Conservation (phyloP, 2,113 vertebrate species). For the Pterocles burchelli region DNA sequence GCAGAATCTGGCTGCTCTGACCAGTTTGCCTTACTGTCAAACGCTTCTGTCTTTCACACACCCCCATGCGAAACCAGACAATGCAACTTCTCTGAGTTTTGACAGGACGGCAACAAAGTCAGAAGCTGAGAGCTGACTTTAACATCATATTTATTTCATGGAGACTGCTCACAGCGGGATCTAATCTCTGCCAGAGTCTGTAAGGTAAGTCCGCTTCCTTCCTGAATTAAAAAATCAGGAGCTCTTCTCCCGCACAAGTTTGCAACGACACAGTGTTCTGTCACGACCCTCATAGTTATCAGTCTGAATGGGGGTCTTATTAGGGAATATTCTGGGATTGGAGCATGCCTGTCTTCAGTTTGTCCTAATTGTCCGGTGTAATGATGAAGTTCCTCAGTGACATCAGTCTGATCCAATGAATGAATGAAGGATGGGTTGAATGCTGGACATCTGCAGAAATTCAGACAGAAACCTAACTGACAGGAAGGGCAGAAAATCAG, state of each 20-base stretch:
- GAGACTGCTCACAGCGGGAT: slow-evolving; percentile 8
- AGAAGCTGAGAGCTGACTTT: background rate
- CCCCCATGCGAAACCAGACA: background rate
- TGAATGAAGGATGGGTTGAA: background rate
- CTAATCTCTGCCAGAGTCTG: background rate
- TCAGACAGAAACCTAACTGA: background rate
- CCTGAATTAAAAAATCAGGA: background rate
- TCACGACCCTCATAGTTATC: background rate
- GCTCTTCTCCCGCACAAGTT: background rate
- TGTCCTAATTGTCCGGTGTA: background rate
- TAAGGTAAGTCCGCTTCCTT: slow-evolving; percentile 61
- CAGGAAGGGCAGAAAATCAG: background rate
- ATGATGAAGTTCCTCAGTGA: background rate
- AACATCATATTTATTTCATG: background rate
- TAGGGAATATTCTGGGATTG: background rate
- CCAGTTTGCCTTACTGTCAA: slow-evolving; percentile 69
- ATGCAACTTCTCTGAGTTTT: slow-evolving; percentile 6
- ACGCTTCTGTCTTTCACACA: background rate
- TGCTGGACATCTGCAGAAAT: background rate
- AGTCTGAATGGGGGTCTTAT: rapidly evolving
- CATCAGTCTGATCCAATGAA: background rate
- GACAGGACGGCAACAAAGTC: slow-evolving; percentile 29
- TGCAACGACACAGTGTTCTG: background rate
- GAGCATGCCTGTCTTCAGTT: background rate
- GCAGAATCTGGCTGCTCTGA: slow-evolving; percentile 69